A percentile compares a stretch with the other conserved stretches of the same genome.
phyloP scores from a whole-genome alignment of 2,113 vertebrate species.

The Apaloderma vittatum region DNA sequence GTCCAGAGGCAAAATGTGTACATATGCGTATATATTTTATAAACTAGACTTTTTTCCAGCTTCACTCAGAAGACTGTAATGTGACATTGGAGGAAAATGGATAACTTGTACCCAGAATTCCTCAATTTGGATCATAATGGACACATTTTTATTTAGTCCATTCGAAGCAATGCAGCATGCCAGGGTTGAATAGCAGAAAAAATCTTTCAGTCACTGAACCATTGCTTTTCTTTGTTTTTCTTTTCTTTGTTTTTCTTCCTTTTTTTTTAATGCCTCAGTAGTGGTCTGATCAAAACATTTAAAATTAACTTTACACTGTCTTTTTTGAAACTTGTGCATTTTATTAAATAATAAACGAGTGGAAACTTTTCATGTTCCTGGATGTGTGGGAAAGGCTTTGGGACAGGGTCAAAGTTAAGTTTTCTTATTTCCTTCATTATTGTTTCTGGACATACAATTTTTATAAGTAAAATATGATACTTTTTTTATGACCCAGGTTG shows the following conservation, averaged over 20 bases:
- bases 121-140: background rate
- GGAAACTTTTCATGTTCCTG: background rate
- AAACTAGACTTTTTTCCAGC: background rate
- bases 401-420: background rate
- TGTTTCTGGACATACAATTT: background rate
- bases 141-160: background rate
- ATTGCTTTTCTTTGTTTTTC: background rate
- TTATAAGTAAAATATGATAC: background rate
- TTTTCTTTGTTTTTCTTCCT: too few species aligned
- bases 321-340: background rate
- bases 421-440: background rate
- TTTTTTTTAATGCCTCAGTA: background rate
- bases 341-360: background rate
- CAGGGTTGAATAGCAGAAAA: background rate
- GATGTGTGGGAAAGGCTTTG: background rate
- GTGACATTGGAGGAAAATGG: background rate
- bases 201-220: background rate
- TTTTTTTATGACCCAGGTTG: background rate
- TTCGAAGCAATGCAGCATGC: background rate
- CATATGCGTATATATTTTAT: background rate
- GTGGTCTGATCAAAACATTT: background rate
- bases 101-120: background rate
- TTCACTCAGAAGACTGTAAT: background rate
- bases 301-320: background rate
- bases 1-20: accelerated